Conservation (phyloP, 2,113 vertebrate species). For the Orthonyx spaldingii region DNA sequence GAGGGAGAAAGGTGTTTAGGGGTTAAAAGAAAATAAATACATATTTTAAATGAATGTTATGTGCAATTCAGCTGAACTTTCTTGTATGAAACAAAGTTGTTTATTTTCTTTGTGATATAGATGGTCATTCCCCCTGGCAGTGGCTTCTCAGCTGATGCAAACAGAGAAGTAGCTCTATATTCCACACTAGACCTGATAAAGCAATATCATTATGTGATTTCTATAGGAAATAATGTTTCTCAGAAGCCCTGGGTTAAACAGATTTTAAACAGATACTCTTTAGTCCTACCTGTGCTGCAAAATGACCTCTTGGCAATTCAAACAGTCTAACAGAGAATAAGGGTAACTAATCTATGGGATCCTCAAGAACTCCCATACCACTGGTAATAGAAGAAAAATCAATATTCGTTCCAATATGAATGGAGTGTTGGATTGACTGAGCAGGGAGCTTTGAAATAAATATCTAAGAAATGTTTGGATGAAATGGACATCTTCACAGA, state of each 20-base stretch:
- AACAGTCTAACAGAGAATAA: neutral
- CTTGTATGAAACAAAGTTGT: neutral
- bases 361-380: neutral
- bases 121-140: neutral
- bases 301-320: neutral
- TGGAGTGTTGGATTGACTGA: constrained; percentile 51
- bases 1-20: neutral
- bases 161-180: neutral
- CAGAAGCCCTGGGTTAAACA: neutral
- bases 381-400: constrained; percentile 47
- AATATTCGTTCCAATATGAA: constrained; percentile 44
- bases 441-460: constrained; percentile 67
- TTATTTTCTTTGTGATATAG: neutral
- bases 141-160: neutral
- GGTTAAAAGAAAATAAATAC: neutral
- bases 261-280: neutral
- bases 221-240: neutral
- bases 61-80: neutral
- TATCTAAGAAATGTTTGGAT: constrained; percentile 71
- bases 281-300: neutral
- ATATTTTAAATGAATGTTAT: neutral
- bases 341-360: neutral
- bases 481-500: constrained; percentile 69
- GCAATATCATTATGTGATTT: neutral
- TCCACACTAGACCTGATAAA: neutral